A percentile compares a stretch with the other conserved stretches of the same genome.
phyloP scores from a whole-genome alignment of 2,888 invertebrate species.

The Drosophila fulvimacula region DNA sequence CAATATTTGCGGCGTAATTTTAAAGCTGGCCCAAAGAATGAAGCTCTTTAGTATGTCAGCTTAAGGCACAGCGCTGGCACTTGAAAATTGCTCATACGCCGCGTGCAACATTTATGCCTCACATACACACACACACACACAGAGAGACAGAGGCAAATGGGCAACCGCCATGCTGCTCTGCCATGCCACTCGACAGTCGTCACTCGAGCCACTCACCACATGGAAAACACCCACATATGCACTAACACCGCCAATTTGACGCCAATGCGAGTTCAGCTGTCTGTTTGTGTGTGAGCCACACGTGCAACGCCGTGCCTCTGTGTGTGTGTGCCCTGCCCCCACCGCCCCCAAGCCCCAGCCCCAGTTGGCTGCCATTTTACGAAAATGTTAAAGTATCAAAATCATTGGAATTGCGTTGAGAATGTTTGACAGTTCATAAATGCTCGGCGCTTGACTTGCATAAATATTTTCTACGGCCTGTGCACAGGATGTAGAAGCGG shows the following conservation, averaged over 20 bases:
- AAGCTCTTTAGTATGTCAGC: slow-evolving; percentile 68
- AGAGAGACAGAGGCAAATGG: slow-evolving; percentile 1
- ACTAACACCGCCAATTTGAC: slow-evolving; percentile 79
- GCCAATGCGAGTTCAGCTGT: slow-evolving; percentile 47
- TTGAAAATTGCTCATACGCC: slow-evolving; percentile 72
- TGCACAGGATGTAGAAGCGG: slow-evolving; percentile 7
- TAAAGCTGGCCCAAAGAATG: slow-evolving; percentile 38
- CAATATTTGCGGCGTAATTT: slow-evolving; percentile 27
- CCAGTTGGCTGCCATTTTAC: slow-evolving; percentile 75
- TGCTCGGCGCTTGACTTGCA: slow-evolving; percentile 81
- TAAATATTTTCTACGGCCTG: slow-evolving; percentile 78
- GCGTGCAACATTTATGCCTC: slow-evolving; percentile 55
- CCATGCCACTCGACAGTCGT: slow-evolving; percentile 9
- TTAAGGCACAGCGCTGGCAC: slow-evolving; percentile 55
- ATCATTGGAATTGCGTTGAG: slow-evolving; percentile 83
- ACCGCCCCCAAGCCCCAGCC: background rate
- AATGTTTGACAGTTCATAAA: slow-evolving; percentile 82
- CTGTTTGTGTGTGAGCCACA: slow-evolving; percentile 25
- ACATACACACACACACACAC: slow-evolving; percentile 4
- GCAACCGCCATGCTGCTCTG: slow-evolving; percentile 10
- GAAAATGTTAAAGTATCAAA: slow-evolving; percentile 83
- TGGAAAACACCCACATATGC: slow-evolving; percentile 76
- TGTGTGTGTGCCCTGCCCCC: background rate
- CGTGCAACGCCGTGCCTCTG: slow-evolving; percentile 34
- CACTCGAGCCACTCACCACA: slow-evolving; percentile 49